phyloP scores from a whole-genome alignment of 2,888 invertebrate genomes.

The Spialia ferax region DNA sequence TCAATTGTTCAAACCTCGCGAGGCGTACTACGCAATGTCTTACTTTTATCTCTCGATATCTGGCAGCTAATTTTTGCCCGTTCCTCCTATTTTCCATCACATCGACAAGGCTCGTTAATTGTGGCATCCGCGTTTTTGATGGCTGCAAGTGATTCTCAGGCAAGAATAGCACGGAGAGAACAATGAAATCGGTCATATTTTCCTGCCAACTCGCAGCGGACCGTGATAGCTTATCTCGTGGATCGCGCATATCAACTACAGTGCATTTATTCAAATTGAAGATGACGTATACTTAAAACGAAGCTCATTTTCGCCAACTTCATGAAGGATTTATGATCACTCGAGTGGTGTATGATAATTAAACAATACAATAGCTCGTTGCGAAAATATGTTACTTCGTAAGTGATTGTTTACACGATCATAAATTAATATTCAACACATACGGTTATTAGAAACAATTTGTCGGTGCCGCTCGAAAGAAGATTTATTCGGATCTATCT shows the following conservation, averaged over 20 bases:
- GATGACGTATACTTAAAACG: conserved; percentile 74
- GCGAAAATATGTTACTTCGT: conserved; percentile 25
- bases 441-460: conserved; percentile 13
- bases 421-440: conserved; percentile 17
- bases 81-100: conserved; percentile 79
- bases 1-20: conserved; percentile 68
- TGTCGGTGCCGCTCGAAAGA: conserved; percentile 12
- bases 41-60: conserved; percentile 75
- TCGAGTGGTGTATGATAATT: conserved; percentile 22
- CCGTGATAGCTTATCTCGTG: conserved; percentile 77
- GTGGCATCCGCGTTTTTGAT: conserved; percentile 82
- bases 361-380: conserved; percentile 32
- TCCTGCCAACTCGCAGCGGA: conserved; percentile 80
- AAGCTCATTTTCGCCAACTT: conserved; percentile 75
- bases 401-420: conserved; percentile 30
- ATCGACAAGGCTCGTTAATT: conserved; percentile 86
- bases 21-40: conserved; percentile 61
- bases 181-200: conserved; percentile 86
- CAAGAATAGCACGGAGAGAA: conserved; percentile 75
- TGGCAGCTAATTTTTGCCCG: conserved; percentile 82
- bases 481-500: conserved; percentile 25
- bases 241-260: conserved; percentile 80
- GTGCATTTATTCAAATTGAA: conserved; percentile 74
- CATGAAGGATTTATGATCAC: conserved; percentile 67
- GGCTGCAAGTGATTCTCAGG: conserved; percentile 84